Evolutionary conservation across 2,113 vertebrate genomes (phyloP).

Genomic region (Corythaixoides concolor): DNA sequence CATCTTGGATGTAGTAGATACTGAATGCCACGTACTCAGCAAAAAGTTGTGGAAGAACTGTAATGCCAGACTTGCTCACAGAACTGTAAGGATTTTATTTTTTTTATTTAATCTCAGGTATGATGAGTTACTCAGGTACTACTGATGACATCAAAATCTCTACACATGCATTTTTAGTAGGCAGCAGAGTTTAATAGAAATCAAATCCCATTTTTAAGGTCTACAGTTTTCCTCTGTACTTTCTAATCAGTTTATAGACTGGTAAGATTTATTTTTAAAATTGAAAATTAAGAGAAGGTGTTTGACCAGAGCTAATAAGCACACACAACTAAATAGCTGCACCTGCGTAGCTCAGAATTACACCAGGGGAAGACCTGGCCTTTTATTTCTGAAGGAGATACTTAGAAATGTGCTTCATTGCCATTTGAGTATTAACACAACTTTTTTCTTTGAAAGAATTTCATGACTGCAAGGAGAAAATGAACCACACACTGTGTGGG

Average conservation of each 20-base stretch:
- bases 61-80: accelerated
- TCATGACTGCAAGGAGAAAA: not conserved
- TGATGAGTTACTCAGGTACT: not conserved
- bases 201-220: not conserved
- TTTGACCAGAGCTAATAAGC: not conserved
- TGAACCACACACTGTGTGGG: not conserved
- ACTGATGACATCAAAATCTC: not conserved
- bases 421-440: not conserved
- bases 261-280: not conserved
- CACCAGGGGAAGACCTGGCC: not conserved
- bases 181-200: not conserved
- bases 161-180: not conserved
- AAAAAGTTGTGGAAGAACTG: constrained; percentile 59
- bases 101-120: not conserved
- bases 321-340: not conserved
- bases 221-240: not conserved
- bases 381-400: not conserved
- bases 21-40: constrained; percentile 64
- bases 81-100: constrained; percentile 50
- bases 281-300: not conserved
- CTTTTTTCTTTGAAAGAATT: not conserved
- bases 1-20: constrained; percentile 70
- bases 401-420: not conserved
- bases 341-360: not conserved
- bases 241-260: not conserved